Evolutionary conservation across 1,140 invertebrate genomes (phyloP).

Genomic region (Megalopta genalis): DNA sequence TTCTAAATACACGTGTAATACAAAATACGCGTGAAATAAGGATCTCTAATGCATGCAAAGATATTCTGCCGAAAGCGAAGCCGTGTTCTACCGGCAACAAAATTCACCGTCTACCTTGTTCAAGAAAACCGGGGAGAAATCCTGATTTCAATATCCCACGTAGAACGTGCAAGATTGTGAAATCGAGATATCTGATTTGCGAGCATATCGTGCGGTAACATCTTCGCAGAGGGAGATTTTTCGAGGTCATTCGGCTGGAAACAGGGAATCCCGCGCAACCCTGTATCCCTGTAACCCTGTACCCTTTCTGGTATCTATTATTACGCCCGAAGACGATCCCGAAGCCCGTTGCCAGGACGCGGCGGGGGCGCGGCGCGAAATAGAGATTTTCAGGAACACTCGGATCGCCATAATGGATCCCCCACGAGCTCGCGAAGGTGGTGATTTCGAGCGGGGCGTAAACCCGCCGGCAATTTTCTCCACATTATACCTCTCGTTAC

Average conservation of each 20-base stretch:
- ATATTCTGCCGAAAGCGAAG: too few species aligned
- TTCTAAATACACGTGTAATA: too few species aligned
- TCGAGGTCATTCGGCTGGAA: not conserved
- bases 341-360: too few species aligned
- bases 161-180: too few species aligned
- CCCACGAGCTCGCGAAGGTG: conserved; percentile 9
- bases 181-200: too few species aligned
- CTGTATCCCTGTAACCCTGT: too few species aligned
- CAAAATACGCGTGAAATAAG: too few species aligned
- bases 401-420: conserved; percentile 9
- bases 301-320: conserved; percentile 6
- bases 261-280: not conserved
- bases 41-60: too few species aligned
- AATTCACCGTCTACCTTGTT: too few species aligned
- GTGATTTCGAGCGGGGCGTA: conserved; percentile 24
- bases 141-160: too few species aligned
- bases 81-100: too few species aligned
- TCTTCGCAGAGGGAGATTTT: not conserved
- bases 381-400: conserved; percentile 1
- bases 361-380: not conserved
- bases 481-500: conserved; percentile 46
- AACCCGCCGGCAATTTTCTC: conserved; percentile 31
- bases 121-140: too few species aligned
- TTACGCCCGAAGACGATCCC: conserved; percentile 4
- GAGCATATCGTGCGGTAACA: not conserved